Percentiles rank a stretch among this genome's conserved stretches.
These are phyloP conservation scores for Cossypha polioptera DNA, from an alignment of 2,797 vertebrate genomes.

Conservation along the genomic window DNA sequence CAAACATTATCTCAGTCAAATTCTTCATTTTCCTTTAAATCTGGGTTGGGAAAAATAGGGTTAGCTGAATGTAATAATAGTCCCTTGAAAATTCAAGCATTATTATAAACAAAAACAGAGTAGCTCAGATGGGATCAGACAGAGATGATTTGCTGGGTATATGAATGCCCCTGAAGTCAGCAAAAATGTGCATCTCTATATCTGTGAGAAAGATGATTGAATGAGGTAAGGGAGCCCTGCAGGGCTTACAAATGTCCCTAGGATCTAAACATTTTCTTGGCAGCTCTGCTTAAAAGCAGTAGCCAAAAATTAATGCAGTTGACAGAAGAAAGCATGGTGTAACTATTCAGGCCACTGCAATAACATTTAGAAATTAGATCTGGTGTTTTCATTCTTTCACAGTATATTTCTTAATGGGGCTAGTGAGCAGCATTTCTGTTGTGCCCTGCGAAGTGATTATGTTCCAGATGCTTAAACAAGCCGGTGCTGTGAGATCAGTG, in stretches of 20 bases:
- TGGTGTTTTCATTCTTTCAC: conserved; percentile 43
- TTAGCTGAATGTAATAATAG: conserved; percentile 3
- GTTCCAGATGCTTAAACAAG: background rate
- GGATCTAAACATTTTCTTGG: conserved; percentile 44
- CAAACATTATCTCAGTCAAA: background rate
- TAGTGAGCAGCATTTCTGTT: background rate
- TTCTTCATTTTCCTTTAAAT: background rate
- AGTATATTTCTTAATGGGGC: conserved; percentile 17
- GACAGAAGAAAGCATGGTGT: background rate
- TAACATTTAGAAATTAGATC: background rate
- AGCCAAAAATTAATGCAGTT: conserved; percentile 34
- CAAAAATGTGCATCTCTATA: conserved; percentile 47
- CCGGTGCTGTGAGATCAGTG: background rate
- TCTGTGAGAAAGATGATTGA: conserved; percentile 64
- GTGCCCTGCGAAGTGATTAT: background rate
- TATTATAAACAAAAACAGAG: conserved; percentile 44
- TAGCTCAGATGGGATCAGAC: conserved; percentile 51
- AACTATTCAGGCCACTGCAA: background rate
- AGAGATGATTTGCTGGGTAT: conserved; percentile 43
- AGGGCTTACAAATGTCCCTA: conserved; percentile 39
- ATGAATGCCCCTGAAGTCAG: conserved; percentile 57
- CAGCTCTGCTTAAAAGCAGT: conserved; percentile 46
- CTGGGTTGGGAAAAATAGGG: background rate
- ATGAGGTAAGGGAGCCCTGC: conserved; percentile 59
- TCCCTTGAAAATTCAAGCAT: conserved; percentile 35